These are phyloP conservation scores for Sarcophaga caerulescens DNA, from an alignment of 2,888 invertebrate species.

Conservation along the genomic window DNA sequence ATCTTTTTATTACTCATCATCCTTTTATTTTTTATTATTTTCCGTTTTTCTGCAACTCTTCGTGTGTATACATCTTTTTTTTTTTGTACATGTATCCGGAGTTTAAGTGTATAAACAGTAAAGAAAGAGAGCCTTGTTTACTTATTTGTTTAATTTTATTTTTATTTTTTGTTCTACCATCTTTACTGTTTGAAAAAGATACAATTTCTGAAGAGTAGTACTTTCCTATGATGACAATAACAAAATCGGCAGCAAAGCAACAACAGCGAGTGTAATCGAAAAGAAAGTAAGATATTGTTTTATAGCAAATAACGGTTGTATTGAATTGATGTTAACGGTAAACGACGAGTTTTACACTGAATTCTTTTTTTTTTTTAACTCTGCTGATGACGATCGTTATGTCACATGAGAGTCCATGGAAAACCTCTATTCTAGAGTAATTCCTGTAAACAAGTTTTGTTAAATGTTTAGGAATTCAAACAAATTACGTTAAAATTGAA, in stretches of 20 bases:
- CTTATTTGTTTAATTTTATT: slow-evolving; percentile 75
- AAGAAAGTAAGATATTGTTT: slow-evolving; percentile 26
- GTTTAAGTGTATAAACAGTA: slow-evolving; percentile 38
- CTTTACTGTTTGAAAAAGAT: slow-evolving; percentile 40
- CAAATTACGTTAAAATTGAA: too few relatives aligned
- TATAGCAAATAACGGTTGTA: slow-evolving; percentile 45
- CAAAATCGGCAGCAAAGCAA: background rate
- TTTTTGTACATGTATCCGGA: slow-evolving; percentile 37
- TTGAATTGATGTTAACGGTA: slow-evolving; percentile 35
- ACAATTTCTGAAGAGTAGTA: slow-evolving; percentile 57
- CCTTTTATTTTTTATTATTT: slow-evolving; percentile 21
- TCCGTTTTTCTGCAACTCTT: too few relatives aligned
- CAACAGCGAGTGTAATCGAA: background rate
- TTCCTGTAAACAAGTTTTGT: too few relatives aligned
- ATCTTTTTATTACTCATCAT: slow-evolving; percentile 18
- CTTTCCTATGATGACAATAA: slow-evolving; percentile 54
- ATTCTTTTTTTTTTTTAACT: background rate
- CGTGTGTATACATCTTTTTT: background rate
- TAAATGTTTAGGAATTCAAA: too few relatives aligned
- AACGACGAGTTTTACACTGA: slow-evolving; percentile 6
- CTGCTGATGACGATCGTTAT: too few relatives aligned
- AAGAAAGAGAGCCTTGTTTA: slow-evolving; percentile 50
- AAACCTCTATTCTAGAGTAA: too few relatives aligned
- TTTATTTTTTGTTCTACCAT: slow-evolving; percentile 59
- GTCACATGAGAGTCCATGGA: too few relatives aligned